Base-by-base conservation (phyloP, 2,113 vertebrate genomes). In the Rhea pennata region DNA sequence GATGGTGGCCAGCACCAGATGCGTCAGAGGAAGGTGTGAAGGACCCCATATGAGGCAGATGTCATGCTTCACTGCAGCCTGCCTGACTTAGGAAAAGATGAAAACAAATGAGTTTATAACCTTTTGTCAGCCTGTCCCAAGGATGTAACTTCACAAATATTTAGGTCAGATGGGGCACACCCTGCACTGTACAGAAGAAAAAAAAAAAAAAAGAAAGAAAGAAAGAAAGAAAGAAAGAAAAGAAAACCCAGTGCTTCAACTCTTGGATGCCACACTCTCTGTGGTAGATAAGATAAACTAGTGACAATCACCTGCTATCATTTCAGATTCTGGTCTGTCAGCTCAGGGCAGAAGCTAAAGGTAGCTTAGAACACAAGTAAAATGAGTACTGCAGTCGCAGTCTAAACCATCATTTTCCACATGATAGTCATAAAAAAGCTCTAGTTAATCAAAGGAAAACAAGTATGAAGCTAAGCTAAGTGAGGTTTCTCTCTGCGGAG, bases 61-160 rank as follows among this genome's bases (percentile, higher is more conserved):
- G 71, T 51, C 80, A 54, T 42, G 71, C 44, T 75, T 91, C 11
- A 0, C 67, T 74, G 54, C 84, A 80, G 92, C 84, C 70, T 56
- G 80, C 51, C 61, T 0, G 1, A 15, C 87, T 66, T 62, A 87
- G 78, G 84, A 42, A 89, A 87, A 92, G 94, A 95, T 95, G 78
- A 81, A 86, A 96, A 96, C 92, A 96, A 98, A 97, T 97, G 96
- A 88, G 81, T 97, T 98, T 98, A 98, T 97, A 96, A 97, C 98
- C 98, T 96, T 93, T 87, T 92, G 95, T 96, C 96, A 92, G 97
- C 94, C 93, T 97, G 95, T 83, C 87, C 92, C 95, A 92, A 96
- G 95, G 94, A 96, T 97, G 96, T 97, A 92, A 95, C 78, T 95
- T 95, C 89, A 90, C 95, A 97, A 97, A 95, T 95, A 97, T 97